phyloP scores from a whole-genome alignment of 2,113 vertebrate genomes.

The Emydocephalus ijimae region DNA sequence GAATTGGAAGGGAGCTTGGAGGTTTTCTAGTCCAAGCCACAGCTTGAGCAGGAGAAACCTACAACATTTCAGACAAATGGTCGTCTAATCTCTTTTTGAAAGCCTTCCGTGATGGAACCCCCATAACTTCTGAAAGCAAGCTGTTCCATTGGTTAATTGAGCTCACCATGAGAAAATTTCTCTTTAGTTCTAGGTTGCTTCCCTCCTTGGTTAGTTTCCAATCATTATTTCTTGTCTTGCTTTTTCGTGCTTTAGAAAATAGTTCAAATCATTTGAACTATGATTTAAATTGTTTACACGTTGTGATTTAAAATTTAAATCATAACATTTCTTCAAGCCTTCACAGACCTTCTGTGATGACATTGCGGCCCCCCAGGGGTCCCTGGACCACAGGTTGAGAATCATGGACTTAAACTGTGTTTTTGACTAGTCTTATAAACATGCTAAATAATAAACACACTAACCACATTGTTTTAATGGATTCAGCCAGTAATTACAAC shows the following conservation, averaged over 20 bases:
- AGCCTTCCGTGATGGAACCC: neutral
- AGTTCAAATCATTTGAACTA: neutral
- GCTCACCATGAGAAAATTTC: neutral
- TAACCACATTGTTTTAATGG: neutral
- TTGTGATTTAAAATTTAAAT: neutral
- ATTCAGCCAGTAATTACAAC: neutral
- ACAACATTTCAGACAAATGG: neutral
- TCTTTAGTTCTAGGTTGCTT: neutral
- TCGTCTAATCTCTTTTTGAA: neutral
- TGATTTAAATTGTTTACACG: neutral
- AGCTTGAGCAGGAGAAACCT: neutral
- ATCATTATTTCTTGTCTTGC: neutral
- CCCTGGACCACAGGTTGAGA: neutral
- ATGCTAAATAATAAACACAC: neutral
- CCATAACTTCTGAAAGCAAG: neutral
- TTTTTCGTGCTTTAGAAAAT: neutral
- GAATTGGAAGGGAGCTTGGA: neutral
- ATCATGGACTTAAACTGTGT: neutral
- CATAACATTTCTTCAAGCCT: neutral
- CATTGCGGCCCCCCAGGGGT: neutral
- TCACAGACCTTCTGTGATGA: neutral
- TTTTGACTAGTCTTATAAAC: neutral
- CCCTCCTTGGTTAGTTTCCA: neutral
- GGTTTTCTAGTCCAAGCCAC: neutral
- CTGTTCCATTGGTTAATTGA: neutral